Percentiles rank a stretch among this genome's conserved stretches.
These are phyloP conservation scores for Vesta saturnalis DNA, from an alignment of 2,888 invertebrate genomes.

Conservation along the genomic window DNA sequence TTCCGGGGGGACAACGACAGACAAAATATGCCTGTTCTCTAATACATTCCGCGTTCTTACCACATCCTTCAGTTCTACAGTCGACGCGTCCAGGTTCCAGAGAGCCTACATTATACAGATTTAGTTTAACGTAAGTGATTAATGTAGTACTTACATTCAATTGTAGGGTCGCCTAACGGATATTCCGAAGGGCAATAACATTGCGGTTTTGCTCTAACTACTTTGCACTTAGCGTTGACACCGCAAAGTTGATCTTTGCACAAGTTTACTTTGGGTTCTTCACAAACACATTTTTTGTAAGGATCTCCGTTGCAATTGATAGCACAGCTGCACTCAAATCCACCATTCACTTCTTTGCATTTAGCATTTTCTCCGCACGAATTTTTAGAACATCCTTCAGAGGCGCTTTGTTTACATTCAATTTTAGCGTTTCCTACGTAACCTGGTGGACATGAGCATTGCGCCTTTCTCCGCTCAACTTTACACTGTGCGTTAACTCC, in stretches of 20 bases:
- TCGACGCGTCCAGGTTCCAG: conserved; percentile 72
- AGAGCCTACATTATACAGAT: conserved; percentile 62
- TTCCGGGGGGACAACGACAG: conserved; percentile 81
- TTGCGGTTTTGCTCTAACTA: conserved; percentile 74
- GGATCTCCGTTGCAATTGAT: conserved; percentile 85
- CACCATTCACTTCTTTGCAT: conserved; percentile 78
- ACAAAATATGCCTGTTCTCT: conserved; percentile 85
- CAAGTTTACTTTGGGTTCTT: conserved; percentile 72
- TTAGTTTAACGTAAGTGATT: background rate
- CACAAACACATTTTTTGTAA: conserved; percentile 81
- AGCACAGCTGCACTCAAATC: conserved; percentile 83
- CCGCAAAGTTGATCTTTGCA: conserved; percentile 85
- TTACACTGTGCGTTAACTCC: conserved; percentile 88
- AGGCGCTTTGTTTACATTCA: conserved; percentile 75
- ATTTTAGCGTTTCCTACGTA: conserved; percentile 76
- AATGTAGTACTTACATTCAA: conserved; percentile 76
- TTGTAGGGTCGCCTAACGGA: conserved; percentile 86
- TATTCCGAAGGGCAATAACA: conserved; percentile 86
- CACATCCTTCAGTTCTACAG: conserved; percentile 86
- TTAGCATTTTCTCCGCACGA: conserved; percentile 87
- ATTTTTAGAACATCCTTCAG: conserved; percentile 79
- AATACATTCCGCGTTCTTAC: conserved; percentile 86
- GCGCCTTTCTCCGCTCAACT: conserved; percentile 77
- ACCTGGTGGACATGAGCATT: conserved; percentile 80
- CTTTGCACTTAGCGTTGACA: conserved; percentile 81